Conservation (phyloP, 2,113 vertebrate genomes). For the Sylvietta virens region DNA sequence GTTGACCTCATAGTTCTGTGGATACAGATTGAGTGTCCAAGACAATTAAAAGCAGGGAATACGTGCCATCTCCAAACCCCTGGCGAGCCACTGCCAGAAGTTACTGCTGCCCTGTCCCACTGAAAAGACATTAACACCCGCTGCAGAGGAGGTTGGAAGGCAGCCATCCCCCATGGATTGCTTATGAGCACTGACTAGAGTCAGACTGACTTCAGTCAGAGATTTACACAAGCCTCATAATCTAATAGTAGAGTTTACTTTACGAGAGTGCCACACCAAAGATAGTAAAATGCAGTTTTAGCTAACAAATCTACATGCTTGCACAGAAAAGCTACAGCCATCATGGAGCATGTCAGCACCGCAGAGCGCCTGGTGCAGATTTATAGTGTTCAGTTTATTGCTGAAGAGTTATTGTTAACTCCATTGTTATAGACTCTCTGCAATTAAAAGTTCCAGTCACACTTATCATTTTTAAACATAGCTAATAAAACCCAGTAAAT, state of each 20-base stretch:
- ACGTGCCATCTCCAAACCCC: neutral
- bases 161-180: slow-evolving; percentile 11
- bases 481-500: neutral
- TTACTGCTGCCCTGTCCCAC: neutral
- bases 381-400: slow-evolving; percentile 15
- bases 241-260: slow-evolving; percentile 61
- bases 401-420: slow-evolving; percentile 46
- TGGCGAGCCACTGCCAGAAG: neutral
- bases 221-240: slow-evolving; percentile 55
- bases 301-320: slow-evolving; percentile 18
- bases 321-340: slow-evolving; percentile 12
- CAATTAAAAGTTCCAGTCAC: slow-evolving; percentile 26
- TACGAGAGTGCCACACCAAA: slow-evolving; percentile 53
- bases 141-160: slow-evolving; percentile 16
- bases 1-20: slow-evolving; percentile 44
- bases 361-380: neutral
- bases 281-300: slow-evolving; percentile 60
- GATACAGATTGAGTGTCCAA: neutral
- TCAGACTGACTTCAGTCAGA: slow-evolving; percentile 33
- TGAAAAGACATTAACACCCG: neutral
- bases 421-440: slow-evolving; percentile 25
- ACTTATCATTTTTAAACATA: neutral
- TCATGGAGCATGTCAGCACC: neutral
- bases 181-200: slow-evolving; percentile 27
- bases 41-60: slow-evolving; percentile 49